Base-by-base conservation (phyloP, 1,140 invertebrate genomes). In the Sitobion miscanthi region DNA sequence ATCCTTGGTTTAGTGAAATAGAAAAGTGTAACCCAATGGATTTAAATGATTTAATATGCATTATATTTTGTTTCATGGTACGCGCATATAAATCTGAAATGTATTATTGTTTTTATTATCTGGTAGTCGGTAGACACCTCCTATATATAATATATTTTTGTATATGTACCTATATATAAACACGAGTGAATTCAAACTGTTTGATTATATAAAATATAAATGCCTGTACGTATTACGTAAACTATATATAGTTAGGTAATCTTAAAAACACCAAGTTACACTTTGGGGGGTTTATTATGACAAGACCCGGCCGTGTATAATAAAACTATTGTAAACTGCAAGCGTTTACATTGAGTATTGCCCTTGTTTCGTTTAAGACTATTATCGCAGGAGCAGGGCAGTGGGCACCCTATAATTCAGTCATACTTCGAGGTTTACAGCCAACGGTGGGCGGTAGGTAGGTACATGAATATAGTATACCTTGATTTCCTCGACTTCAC, bases 121-220 rank as follows among this genome's bases (percentile, higher is more conserved):
- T n/a, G 14, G 14, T n/a, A 77, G 62, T 17, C 11, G n/a, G 62
- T 77, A n/a, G 20, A 54, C 21, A 54, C 52, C 21, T 21, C 0
- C 52, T 17, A 17, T 52, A 20, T 52, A 52, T 49, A 49, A 49
- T 14, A 49, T 21, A 54, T 54, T 0, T 6, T 23, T 23, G 5
- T 54, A 54, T 54, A 23, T 54, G 30, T 0, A n/a, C 7, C 0
- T 47, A 62, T 77, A n/a, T 77, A n/a, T n/a, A 17, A n/a, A 69
- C 17, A n/a, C 5, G n/a, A 35, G 4, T n/a, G 30, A n/a, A 77
- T n/a, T 77, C 62, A 77, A 77, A n/a, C 14, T 17, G 62, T 77
- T 77, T n/a, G 62, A 77, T 77, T 77, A 77, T n/a, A 77, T 77
- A 77, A 77, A 77, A 77, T n/a, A 77, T 77, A 77, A 77, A 77